phyloP scores from a whole-genome alignment of 2,113 vertebrate species.

The Eira barbara region DNA sequence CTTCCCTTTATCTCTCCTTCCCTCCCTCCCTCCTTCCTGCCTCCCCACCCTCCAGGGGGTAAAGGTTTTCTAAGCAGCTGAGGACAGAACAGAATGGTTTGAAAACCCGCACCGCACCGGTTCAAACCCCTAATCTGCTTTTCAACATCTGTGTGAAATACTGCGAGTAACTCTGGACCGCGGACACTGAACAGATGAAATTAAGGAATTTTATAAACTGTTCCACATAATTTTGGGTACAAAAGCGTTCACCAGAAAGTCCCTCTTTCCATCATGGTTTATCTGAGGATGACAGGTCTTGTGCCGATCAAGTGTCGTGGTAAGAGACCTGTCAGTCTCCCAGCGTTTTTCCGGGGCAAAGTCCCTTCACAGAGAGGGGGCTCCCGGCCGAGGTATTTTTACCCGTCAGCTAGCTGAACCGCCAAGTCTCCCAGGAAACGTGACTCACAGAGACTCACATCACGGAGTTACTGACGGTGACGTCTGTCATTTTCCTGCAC shows the following conservation, averaged over 20 bases:
- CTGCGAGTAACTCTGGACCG: background rate
- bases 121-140: background rate
- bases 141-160: background rate
- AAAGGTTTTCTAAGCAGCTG: background rate
- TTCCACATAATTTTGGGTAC: background rate
- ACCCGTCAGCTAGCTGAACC: no score
- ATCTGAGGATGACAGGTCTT: background rate
- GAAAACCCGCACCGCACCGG: background rate
- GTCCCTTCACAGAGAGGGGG: background rate
- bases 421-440: background rate
- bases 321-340: background rate
- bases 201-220: background rate
- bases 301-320: background rate
- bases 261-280: background rate
- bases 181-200: background rate
- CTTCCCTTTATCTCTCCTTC: no score
- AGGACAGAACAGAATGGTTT: background rate
- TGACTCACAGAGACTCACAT: background rate
- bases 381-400: background rate
- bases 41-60: no score
- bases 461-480: no score
- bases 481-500: accelerated
- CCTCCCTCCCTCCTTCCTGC: no score
- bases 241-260: background rate
- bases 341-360: background rate